These are phyloP conservation scores for Chloroceryle inda DNA, from an alignment of 2,797 vertebrate species.

Conservation along the genomic window DNA sequence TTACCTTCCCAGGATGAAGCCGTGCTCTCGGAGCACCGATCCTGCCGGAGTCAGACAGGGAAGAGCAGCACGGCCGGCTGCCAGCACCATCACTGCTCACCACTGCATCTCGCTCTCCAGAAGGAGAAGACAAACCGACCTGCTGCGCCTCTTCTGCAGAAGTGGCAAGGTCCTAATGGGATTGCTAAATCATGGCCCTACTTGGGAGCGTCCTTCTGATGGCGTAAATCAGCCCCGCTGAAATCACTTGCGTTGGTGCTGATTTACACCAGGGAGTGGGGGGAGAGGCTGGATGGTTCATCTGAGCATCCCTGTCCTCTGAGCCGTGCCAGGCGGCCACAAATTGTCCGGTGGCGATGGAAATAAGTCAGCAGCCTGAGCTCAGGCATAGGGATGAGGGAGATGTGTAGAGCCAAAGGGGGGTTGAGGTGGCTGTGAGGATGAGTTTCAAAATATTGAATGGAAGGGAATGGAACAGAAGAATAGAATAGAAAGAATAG, in stretches of 20 bases:
- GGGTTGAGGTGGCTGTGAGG: neutral
- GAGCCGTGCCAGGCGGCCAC: neutral
- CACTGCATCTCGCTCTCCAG: neutral
- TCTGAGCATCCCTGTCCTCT: slow-evolving; percentile 9
- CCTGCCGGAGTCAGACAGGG: rapidly evolving
- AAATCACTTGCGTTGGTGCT: neutral
- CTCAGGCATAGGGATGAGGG: neutral
- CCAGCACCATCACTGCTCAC: neutral
- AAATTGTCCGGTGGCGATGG: neutral
- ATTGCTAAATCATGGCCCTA: slow-evolving; percentile 8
- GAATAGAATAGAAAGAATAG: neutral
- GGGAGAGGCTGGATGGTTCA: neutral
- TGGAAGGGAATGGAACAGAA: neutral
- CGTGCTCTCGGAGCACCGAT: neutral
- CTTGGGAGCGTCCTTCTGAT: neutral
- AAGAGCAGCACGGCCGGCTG: neutral
- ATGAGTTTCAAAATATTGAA: neutral
- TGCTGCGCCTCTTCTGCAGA: slow-evolving; percentile 4
- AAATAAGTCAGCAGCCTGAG: neutral
- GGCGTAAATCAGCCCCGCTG: neutral
- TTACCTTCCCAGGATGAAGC: neutral
- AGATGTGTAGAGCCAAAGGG: neutral
- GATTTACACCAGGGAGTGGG: neutral
- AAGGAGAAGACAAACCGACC: neutral
- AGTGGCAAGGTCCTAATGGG: slow-evolving; percentile 40